These are phyloP conservation scores for Stictocephala bisonia DNA, from an alignment of 2,888 invertebrate genomes.

Conservation along the genomic window DNA sequence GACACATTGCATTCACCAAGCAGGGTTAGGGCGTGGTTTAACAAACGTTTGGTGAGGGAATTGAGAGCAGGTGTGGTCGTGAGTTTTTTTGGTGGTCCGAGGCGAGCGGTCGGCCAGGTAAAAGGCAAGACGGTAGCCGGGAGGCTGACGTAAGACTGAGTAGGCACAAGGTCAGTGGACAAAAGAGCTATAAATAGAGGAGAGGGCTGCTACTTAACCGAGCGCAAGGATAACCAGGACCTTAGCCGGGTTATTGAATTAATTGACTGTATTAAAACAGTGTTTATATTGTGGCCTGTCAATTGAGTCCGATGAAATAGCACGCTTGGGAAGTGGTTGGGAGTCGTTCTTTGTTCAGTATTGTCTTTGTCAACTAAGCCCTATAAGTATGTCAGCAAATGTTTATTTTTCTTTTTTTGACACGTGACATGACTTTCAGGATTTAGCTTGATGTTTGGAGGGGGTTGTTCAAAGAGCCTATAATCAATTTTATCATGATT, in stretches of 20 bases:
- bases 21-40: too few relatives aligned
- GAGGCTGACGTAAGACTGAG: constrained; percentile 11
- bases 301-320: constrained; percentile 15
- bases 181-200: constrained; percentile 36
- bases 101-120: too few relatives aligned
- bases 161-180: constrained; percentile 18
- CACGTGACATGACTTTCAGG: too few relatives aligned
- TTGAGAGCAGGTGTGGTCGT: constrained; percentile 15
- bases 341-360: background rate
- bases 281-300: background rate
- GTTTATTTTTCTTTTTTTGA: too few relatives aligned
- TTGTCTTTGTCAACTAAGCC: too few relatives aligned
- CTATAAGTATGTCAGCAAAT: too few relatives aligned
- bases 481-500: too few relatives aligned
- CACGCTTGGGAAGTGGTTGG: background rate
- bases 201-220: background rate
- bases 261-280: constrained; percentile 18
- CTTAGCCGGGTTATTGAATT: background rate
- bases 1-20: too few relatives aligned
- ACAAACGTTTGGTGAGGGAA: too few relatives aligned
- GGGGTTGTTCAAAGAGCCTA: too few relatives aligned
- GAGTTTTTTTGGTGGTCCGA: background rate
- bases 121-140: too few relatives aligned
- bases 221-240: constrained; percentile 4
- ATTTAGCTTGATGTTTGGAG: too few relatives aligned